A percentile compares a stretch with the other conserved stretches of the same genome.
Evolutionary conservation across 2,888 invertebrate genomes (phyloP).

Genomic region (Neoaliturus tenellus): DNA sequence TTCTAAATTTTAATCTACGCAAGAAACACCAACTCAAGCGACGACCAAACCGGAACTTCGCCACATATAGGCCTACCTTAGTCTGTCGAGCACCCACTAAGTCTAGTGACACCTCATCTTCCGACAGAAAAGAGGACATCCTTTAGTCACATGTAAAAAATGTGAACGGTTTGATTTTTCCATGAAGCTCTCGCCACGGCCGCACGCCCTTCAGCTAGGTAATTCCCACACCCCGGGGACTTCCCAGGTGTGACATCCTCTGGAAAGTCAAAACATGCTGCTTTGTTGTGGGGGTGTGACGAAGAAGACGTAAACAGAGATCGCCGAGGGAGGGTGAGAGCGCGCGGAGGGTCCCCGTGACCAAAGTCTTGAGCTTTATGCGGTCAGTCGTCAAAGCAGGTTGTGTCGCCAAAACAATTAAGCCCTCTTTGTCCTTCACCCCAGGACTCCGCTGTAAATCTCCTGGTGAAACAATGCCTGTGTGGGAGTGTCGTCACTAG

Average conservation of each 20-base stretch:
- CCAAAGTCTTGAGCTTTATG: slow-evolving; percentile 24
- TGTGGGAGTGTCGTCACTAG: slow-evolving; percentile 34
- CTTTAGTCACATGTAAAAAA: background rate
- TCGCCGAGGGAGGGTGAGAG: slow-evolving; percentile 1
- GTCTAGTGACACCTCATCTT: background rate
- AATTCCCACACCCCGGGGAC: background rate
- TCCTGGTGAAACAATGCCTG: background rate
- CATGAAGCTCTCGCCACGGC: background rate
- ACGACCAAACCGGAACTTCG: too few relatives aligned
- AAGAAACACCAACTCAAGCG: too few relatives aligned
- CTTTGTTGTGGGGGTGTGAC: slow-evolving; percentile 19
- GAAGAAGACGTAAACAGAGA: slow-evolving; percentile 25
- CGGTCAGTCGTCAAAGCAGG: slow-evolving; percentile 20
- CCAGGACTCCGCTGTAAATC: background rate
- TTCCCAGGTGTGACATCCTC: background rate
- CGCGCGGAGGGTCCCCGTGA: background rate
- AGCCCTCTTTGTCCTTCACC: background rate
- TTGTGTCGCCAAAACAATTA: slow-evolving; percentile 40
- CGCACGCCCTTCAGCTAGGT: background rate
- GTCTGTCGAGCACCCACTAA: background rate
- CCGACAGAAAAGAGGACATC: background rate
- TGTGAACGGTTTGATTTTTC: slow-evolving; percentile 14
- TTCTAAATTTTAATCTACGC: too few relatives aligned
- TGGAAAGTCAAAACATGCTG: slow-evolving; percentile 15
- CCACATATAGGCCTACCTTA: too few relatives aligned